Conservation (phyloP, 2,888 invertebrate species). For the Tenthredo scrophulariae region DNA sequence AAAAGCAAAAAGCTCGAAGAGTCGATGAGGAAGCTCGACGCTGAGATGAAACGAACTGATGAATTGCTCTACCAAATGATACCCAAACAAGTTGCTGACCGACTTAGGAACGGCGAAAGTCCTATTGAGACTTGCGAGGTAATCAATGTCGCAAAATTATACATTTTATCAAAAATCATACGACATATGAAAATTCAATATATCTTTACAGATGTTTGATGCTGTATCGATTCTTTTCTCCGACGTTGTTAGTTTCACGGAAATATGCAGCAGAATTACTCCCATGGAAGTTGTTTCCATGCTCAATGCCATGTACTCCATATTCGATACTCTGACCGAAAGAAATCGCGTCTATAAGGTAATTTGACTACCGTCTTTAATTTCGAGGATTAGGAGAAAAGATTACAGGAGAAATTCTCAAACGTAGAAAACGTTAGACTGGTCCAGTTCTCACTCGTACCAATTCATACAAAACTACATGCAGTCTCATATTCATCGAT, state of each 20-base stretch:
- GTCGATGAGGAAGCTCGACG: conserved; percentile 96
- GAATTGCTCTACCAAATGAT: conserved; percentile 99
- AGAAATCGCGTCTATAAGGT: conserved; percentile 97
- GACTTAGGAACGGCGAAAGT: conserved; percentile 95
- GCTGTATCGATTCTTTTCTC: conserved; percentile 98
- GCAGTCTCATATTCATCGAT: neutral
- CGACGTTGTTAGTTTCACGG: conserved; percentile 98
- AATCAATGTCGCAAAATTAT: conserved; percentile 45
- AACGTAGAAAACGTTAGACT: too few relatives aligned
- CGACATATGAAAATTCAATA: neutral
- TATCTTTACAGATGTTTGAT: conserved; percentile 91
- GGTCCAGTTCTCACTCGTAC: too few relatives aligned
- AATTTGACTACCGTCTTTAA: conserved; percentile 45
- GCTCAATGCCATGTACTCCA: conserved; percentile 98
- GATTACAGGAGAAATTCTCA: too few relatives aligned
- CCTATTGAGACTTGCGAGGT: conserved; percentile 99
- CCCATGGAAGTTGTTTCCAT: conserved; percentile 99
- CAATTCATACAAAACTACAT: too few relatives aligned
- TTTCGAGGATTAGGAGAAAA: too few relatives aligned
- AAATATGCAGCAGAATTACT: conserved; percentile 96
- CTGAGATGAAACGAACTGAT: conserved; percentile 97
- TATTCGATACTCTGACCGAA: conserved; percentile 96
- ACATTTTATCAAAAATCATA: neutral
- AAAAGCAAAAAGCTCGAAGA: conserved; percentile 98
- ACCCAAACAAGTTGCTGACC: conserved; percentile 97